These are phyloP conservation scores for Cyanoramphus novaezelandiae DNA, from an alignment of 2,113 vertebrate genomes.

Conservation along the genomic window DNA sequence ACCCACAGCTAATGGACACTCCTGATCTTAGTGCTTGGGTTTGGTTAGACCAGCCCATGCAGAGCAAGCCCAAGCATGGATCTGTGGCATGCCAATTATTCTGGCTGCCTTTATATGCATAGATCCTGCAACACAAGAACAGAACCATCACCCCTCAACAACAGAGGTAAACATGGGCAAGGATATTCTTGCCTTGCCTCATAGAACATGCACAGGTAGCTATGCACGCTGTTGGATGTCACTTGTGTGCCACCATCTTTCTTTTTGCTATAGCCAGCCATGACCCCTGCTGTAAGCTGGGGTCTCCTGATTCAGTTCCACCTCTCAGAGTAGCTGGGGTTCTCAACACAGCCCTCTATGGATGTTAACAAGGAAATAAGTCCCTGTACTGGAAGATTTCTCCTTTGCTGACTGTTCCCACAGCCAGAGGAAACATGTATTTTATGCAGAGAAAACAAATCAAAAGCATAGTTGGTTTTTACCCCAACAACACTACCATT, in stretches of 20 bases:
- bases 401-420: background rate
- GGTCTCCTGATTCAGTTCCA: background rate
- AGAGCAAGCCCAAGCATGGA: background rate
- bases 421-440: accelerated
- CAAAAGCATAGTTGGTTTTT: accelerated
- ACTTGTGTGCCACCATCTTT: background rate
- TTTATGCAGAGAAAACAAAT: accelerated
- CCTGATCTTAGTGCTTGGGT: background rate
- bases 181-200: background rate
- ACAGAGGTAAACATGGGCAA: background rate
- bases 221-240: accelerated
- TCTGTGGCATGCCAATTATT: accelerated
- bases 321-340: background rate
- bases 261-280: background rate
- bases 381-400: background rate
- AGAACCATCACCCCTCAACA: background rate
- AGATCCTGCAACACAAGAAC: background rate
- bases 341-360: accelerated
- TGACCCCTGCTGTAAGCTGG: background rate
- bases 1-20: background rate
- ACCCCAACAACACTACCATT: no score
- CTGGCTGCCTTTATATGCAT: accelerated
- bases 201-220: accelerated
- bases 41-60: background rate
- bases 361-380: no score